Base-by-base conservation (phyloP, 2,797 vertebrate genomes). In the Neopelma chrysocephalum region DNA sequence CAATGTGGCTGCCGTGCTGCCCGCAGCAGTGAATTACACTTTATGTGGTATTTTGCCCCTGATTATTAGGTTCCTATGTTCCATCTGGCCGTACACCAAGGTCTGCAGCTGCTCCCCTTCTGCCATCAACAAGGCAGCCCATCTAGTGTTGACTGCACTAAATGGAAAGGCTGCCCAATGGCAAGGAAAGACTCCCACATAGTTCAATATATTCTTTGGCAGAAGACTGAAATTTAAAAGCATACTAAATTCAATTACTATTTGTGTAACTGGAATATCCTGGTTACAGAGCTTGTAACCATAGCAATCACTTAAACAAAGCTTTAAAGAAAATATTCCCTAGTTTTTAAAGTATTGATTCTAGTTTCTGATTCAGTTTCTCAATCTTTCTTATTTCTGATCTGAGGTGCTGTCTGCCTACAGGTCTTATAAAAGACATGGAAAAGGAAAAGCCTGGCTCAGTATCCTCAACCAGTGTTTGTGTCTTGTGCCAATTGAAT, bases 221-320 rank as follows among this genome's bases (percentile, higher is more conserved):
- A 93, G 40, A 82, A 94, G 86, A 86, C 0, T 32, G 53, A 70
- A 42, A 79, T 77, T 75, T 62, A 89, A 94, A 94, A 73, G 48
- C 48, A 79, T 9, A 29, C 73, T 83, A 86, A 78, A 88, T 94
- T 89, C 94, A 90, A 87, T 81, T 79, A 76, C 93, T 97, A 96
- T 98, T 98, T 97, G 94, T 98, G 97, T 96, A 96, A 95, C 91
- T 91, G 88, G 98, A 98, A 97, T 97, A 96, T 89, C 93, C 62
- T 95, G 65, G 88, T 90, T 94, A 93, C 77, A 73, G n/a, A 57
- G 34, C 54, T 88, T 73, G 85, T 90, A 94, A 94, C 80, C 66
- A 91, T 31, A 92, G 82, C 57, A 78, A 78, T 78, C 57, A 83
- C 36, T 92, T 65, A 75, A 96, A 93, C 40, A 82, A 77, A 81